Evolutionary conservation across 2,888 invertebrate species (phyloP).

Genomic region (Drosophila ustulata): DNA sequence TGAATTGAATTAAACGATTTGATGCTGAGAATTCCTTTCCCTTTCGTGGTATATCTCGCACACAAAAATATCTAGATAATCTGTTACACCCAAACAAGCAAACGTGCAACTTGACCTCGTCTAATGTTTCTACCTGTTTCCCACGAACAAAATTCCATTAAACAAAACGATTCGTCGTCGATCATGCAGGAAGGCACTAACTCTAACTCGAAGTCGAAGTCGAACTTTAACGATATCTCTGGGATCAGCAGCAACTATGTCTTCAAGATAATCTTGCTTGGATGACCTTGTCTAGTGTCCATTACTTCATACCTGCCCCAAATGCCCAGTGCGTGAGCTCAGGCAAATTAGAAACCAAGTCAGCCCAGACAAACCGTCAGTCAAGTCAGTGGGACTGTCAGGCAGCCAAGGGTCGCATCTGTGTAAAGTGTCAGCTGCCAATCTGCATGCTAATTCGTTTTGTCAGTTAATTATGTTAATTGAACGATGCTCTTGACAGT

Average conservation of each 20-base stretch:
- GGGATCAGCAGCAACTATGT: conserved; percentile 20
- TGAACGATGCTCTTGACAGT: conserved; percentile 81
- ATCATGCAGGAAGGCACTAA: conserved; percentile 33
- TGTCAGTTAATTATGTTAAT: conserved; percentile 80
- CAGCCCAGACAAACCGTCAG: not conserved
- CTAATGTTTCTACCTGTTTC: conserved; percentile 28
- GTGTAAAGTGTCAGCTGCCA: conserved; percentile 61
- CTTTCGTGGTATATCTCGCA: conserved; percentile 25
- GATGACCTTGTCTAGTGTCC: conserved; percentile 41
- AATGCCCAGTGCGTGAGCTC: conserved; percentile 19
- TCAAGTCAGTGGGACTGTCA: not conserved
- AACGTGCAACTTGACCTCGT: conserved; percentile 41
- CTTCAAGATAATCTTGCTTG: conserved; percentile 34
- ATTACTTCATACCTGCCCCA: conserved; percentile 16
- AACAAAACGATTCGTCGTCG: conserved; percentile 29
- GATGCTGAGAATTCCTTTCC: conserved; percentile 50
- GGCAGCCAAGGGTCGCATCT: conserved; percentile 16
- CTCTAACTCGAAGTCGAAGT: not conserved
- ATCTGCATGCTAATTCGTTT: conserved; percentile 67
- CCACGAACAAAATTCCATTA: conserved; percentile 45
- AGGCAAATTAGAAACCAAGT: conserved; percentile 7
- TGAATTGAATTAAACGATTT: conserved; percentile 40
- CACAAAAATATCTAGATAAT: conserved; percentile 32
- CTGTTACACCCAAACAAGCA: conserved; percentile 27
- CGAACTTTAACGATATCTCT: conserved; percentile 25